phyloP scores from a whole-genome alignment of 2,797 vertebrate species.

The Tachyglossus aculeatus region DNA sequence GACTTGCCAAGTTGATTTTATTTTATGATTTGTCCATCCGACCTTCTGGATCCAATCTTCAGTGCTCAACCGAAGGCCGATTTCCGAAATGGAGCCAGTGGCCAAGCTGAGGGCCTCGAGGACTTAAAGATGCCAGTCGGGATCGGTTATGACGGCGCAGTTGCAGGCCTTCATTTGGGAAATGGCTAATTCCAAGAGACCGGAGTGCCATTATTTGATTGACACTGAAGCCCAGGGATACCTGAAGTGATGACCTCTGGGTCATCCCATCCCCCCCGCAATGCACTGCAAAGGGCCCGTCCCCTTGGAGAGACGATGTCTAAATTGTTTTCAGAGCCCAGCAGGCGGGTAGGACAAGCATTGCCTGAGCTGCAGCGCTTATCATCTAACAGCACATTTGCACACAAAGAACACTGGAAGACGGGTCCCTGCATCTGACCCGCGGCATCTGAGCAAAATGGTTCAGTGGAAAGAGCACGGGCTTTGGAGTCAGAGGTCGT shows the following conservation, averaged over 20 bases:
- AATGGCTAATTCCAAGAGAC: background rate
- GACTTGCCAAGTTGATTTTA: too few species aligned
- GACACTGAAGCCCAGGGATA: background rate
- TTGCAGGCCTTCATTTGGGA: background rate
- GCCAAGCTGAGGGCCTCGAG: too few species aligned
- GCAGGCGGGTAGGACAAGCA: fast-evolving
- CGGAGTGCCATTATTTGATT: fast-evolving
- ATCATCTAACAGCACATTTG: background rate
- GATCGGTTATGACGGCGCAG: background rate
- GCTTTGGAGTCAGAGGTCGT: too few species aligned
- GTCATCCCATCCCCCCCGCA: background rate
- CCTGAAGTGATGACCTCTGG: background rate
- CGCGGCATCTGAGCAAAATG: fast-evolving
- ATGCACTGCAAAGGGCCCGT: background rate
- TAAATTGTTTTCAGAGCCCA: background rate
- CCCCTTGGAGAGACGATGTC: background rate
- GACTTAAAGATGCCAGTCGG: too few species aligned
- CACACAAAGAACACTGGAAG: background rate
- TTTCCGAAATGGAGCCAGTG: too few species aligned
- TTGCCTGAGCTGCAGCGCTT: fast-evolving
- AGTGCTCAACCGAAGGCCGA: too few species aligned
- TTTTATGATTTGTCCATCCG: too few species aligned
- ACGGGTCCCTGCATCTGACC: background rate
- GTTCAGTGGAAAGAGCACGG: too few species aligned
- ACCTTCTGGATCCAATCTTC: too few species aligned